A percentile compares a stretch with the other conserved stretches of the same genome.
phyloP scores from a whole-genome alignment of 2,113 vertebrate species.

The Eublepharis macularius region DNA sequence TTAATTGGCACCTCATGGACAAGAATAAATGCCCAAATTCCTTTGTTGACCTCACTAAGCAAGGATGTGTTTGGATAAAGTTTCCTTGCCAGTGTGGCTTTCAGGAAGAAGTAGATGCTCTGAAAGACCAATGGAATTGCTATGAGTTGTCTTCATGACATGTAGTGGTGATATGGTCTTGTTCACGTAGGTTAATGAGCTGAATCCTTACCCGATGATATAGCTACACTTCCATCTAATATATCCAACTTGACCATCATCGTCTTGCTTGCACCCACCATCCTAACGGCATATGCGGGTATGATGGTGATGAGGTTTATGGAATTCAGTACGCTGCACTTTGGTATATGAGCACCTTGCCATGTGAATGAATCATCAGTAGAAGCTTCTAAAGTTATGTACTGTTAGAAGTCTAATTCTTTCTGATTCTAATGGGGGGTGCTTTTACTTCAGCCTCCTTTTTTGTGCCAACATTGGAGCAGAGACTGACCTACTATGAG shows the following conservation, averaged over 20 bases:
- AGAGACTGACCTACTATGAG: too few relatives aligned
- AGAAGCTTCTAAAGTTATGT: not conserved
- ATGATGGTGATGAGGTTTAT: not conserved
- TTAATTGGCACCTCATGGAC: not conserved
- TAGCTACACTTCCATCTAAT: not conserved
- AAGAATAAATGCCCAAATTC: not conserved
- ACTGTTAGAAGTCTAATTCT: not conserved
- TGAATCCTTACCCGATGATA: not conserved
- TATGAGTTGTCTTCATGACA: not conserved
- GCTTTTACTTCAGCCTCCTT: too few relatives aligned
- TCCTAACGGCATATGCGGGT: too few relatives aligned
- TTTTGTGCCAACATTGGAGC: too few relatives aligned
- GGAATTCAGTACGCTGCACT: not conserved
- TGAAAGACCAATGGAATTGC: not conserved
- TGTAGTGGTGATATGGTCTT: not conserved
- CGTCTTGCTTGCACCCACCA: not conserved
- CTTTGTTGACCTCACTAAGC: not conserved
- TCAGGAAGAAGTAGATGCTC: not conserved
- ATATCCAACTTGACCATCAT: not conserved
- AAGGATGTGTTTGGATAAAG: not conserved
- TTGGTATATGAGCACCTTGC: too few relatives aligned
- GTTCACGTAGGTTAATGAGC: not conserved
- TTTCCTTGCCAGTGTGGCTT: not conserved
- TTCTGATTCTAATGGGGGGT: too few relatives aligned
- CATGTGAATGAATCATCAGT: not conserved